These are phyloP conservation scores for Anthonomus grandis DNA, from an alignment of 1,140 invertebrate species.

Conservation along the genomic window DNA sequence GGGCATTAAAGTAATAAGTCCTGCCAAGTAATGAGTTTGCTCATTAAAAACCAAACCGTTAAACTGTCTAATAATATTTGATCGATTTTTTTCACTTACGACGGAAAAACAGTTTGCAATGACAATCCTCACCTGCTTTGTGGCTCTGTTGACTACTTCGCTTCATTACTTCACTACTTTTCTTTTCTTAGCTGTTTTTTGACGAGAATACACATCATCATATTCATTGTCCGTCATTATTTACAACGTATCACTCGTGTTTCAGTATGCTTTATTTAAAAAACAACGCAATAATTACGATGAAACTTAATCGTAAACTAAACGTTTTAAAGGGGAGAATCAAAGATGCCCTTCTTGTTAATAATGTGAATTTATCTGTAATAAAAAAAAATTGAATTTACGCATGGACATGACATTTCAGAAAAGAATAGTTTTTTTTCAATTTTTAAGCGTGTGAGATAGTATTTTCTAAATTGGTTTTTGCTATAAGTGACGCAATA, in stretches of 20 bases:
- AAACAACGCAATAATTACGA: not conserved
- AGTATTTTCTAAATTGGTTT: too few relatives aligned
- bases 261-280: not conserved
- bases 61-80: not conserved
- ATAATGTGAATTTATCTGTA: too few relatives aligned
- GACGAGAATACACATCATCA: too few relatives aligned
- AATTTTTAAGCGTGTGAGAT: too few relatives aligned
- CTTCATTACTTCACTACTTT: not conserved
- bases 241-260: too few relatives aligned
- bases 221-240: too few relatives aligned
- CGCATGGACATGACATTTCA: too few relatives aligned
- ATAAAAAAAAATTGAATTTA: too few relatives aligned
- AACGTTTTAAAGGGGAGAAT: not conserved
- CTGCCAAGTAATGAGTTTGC: not conserved
- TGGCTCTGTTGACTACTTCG: not conserved
- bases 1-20: not conserved
- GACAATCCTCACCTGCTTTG: constrained; percentile 1
- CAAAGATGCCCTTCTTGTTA: too few relatives aligned
- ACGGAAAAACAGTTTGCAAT: too few relatives aligned
- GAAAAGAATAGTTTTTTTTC: too few relatives aligned
- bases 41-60: not conserved
- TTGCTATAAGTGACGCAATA: too few relatives aligned
- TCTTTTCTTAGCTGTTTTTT: not conserved
- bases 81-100: not conserved
- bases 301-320: not conserved